These are phyloP conservation scores for Phalloptychus januarius DNA, from an alignment of 2,797 vertebrate genomes.

Conservation along the genomic window DNA sequence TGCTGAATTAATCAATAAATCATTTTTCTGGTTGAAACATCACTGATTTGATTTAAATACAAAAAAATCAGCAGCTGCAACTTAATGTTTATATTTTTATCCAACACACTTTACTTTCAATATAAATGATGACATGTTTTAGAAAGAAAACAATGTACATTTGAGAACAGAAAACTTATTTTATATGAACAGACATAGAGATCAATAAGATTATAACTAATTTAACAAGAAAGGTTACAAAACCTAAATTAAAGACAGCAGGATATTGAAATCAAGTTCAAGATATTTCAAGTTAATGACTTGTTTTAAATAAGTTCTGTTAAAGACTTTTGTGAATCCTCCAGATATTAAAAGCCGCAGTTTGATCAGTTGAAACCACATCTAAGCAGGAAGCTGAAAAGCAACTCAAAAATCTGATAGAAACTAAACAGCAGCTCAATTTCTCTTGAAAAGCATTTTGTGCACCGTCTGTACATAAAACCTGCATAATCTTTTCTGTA, in stretches of 20 bases:
- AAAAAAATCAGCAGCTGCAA: too few species aligned
- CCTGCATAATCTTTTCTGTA: background rate
- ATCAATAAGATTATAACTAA: background rate
- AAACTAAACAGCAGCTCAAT: slow-evolving; percentile 6
- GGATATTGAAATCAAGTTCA: background rate
- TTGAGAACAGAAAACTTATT: background rate
- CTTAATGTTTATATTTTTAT: too few species aligned
- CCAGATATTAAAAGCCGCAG: background rate
- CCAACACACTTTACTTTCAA: too few species aligned
- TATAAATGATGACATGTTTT: background rate
- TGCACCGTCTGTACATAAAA: background rate
- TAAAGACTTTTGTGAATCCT: background rate
- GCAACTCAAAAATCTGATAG: slow-evolving; percentile 13
- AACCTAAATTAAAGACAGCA: background rate
- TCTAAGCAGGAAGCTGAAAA: slow-evolving; percentile 20
- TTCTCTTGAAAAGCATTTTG: background rate
- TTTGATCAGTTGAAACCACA: slow-evolving; percentile 52
- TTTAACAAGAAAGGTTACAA: background rate
- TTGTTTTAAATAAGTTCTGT: background rate
- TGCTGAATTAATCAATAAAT: too few species aligned
- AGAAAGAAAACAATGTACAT: background rate
- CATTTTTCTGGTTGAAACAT: too few species aligned
- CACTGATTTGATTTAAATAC: too few species aligned
- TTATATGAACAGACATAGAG: background rate
- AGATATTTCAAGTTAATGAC: background rate